Conservation (phyloP, 1,140 invertebrate species). For the Centruroides vittatus region DNA sequence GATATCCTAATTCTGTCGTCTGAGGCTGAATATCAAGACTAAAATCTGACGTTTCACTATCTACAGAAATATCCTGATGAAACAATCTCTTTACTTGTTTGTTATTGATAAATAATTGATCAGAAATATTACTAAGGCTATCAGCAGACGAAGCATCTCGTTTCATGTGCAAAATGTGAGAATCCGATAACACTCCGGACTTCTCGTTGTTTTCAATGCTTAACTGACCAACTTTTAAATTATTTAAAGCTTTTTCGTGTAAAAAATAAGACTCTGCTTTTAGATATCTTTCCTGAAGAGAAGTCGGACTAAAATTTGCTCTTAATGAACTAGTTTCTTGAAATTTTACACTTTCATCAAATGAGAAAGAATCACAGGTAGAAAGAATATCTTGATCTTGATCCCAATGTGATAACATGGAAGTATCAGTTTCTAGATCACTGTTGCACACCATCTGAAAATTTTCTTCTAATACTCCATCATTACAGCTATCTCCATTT, state of each 20-base stretch:
- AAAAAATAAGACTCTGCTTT: background rate
- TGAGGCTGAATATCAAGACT: background rate
- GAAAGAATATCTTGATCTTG: too few relatives aligned
- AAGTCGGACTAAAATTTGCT: background rate
- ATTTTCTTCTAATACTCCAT: too few relatives aligned
- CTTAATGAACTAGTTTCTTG: background rate
- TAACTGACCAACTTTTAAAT: too few relatives aligned
- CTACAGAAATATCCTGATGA: background rate
- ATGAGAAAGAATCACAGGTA: background rate
- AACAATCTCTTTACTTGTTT: too few relatives aligned
- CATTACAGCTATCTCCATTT: too few relatives aligned
- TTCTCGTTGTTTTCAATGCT: too few relatives aligned
- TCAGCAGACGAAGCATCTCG: background rate
- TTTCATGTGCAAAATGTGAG: background rate
- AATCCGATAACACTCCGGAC: background rate
- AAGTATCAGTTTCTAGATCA: too few relatives aligned
- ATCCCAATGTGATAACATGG: too few relatives aligned
- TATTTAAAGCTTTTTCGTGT: too few relatives aligned
- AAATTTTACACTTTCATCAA: background rate
- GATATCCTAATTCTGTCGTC: background rate
- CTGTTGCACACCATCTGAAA: too few relatives aligned
- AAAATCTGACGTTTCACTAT: background rate
- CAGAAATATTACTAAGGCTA: background rate
- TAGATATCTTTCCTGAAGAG: background rate
- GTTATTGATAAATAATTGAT: background rate